Percentiles rank a stretch among this genome's conserved stretches.
Conservation (phyloP, 2,888 invertebrate genomes). For the Parnassius glacialis region DNA sequence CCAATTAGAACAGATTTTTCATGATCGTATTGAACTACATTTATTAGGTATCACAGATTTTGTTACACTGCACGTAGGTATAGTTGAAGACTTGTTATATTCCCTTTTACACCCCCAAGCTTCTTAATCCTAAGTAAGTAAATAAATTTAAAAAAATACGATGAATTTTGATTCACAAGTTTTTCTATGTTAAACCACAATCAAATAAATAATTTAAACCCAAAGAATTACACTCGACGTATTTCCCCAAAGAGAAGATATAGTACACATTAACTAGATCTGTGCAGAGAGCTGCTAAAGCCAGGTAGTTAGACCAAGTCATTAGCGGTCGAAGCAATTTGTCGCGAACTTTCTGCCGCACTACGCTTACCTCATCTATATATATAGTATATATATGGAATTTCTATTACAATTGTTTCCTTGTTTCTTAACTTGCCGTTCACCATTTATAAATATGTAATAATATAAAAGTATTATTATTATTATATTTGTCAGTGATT, state of each 20-base stretch:
- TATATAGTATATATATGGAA: slow-evolving; percentile 1
- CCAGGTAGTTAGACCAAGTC: slow-evolving; percentile 45
- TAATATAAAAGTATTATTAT: too few species aligned
- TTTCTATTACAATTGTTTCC: slow-evolving; percentile 21
- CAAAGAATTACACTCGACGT: slow-evolving; percentile 19
- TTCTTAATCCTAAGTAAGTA: too few species aligned
- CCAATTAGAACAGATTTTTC: too few species aligned
- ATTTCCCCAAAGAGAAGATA: slow-evolving; percentile 22
- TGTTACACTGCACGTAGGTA: too few species aligned
- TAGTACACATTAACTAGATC: slow-evolving; percentile 26
- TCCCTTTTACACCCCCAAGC: too few species aligned
- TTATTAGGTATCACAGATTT: too few species aligned
- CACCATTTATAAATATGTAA: slow-evolving; percentile 8
- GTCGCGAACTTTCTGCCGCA: slow-evolving; percentile 43
- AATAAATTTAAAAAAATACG: neutral
- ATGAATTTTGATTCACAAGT: neutral
- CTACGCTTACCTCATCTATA: slow-evolving; percentile 20
- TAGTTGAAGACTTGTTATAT: too few species aligned
- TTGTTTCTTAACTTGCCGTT: slow-evolving; percentile 19
- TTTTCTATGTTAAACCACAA: neutral
- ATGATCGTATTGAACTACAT: too few species aligned
- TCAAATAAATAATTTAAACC: slow-evolving; percentile 15
- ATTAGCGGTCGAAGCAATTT: slow-evolving; percentile 53
- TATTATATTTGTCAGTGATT: too few species aligned
- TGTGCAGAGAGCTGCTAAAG: slow-evolving; percentile 23